Base-by-base conservation (phyloP, 2,888 invertebrate genomes). In the Blastobasis adustella region DNA sequence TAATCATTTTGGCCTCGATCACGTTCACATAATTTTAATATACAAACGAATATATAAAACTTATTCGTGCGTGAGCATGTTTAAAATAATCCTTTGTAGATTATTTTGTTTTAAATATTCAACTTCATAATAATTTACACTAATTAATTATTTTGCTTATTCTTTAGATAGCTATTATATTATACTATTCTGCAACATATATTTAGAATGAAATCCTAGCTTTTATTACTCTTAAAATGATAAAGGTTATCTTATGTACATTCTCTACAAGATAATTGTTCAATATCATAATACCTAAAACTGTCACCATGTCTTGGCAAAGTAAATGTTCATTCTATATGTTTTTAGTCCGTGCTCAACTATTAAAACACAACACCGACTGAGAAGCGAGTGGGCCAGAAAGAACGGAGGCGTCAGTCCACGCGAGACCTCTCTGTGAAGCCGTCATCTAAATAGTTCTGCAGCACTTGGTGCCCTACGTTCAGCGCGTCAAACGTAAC, bases 151-250 rank as follows among this genome's bases (percentile, higher is more conserved):
- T 73, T 73, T 76, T 65, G 68, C 66, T 69, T 72, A 71, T 66
- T 68, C 72, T 68, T 63, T 71, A 70, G 71, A 73, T 37, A 41
- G 47, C 68, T 74, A 69, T 78, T 71, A 74, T 75, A 3, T 23
- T 23, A 79, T 70, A 80, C 76, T 81, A 81, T 78, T 73, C 74
- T 76, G 86, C 84, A 83, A 86, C 83, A 83, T 79, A 23, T 23
- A 85, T 84, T 71, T 71, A 73, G 66, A 79, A 82, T 76, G 82
- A 82, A 77, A 71, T 72, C 69, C 84, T 86, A 87, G 82, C 82
- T 79, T 23, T 79, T 63, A 62, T 82, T 82, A 84, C 69, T 69
- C 80, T 81, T 83, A 83, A 59, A 46, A 23, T 23, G 23, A 23
- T 23, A 23, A 23, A 23, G 23, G 23, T 23, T 23, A 23, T 85